A percentile compares a stretch with the other conserved stretches of the same genome.
Conservation (phyloP, 2,113 vertebrate genomes). For the Boulengeromyrus knoepffleri region DNA sequence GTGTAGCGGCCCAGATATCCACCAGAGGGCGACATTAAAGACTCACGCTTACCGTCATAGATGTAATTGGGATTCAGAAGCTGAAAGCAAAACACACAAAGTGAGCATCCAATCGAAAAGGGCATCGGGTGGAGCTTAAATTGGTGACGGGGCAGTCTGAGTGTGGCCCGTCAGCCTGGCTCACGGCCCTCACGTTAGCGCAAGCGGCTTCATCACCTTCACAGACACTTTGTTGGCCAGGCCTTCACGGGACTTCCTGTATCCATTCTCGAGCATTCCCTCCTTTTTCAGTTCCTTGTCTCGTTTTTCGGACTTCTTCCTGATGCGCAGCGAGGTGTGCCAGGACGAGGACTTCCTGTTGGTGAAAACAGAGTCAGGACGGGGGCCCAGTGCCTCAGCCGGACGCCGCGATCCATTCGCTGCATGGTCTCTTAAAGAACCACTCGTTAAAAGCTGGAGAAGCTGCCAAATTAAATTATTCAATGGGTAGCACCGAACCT, state of each 20-base stretch:
- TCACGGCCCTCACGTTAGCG: too few species aligned
- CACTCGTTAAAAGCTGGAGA: neutral
- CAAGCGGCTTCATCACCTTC: slow-evolving; percentile 65
- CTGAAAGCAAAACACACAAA: slow-evolving; percentile 55
- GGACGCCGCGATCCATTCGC: neutral
- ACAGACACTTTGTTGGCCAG: slow-evolving; percentile 91
- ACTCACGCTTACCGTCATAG: slow-evolving; percentile 81
- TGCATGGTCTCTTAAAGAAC: neutral
- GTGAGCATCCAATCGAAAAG: neutral
- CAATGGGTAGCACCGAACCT: neutral
- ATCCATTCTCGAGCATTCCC: slow-evolving; percentile 86
- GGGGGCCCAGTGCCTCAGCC: neutral
- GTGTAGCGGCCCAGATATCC: neutral
- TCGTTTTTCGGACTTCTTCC: slow-evolving; percentile 97
- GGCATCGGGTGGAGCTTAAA: neutral
- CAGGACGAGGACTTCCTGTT: slow-evolving; percentile 92
- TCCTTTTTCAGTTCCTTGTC: slow-evolving; percentile 74
- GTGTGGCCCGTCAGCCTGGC: neutral
- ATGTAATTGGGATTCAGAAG: slow-evolving; percentile 98
- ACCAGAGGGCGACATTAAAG: neutral
- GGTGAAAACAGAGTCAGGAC: neutral
- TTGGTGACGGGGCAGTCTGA: too few species aligned
- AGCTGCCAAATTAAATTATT: neutral
- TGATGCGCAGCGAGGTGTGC: slow-evolving; percentile 96
- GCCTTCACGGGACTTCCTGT: slow-evolving; percentile 91